Evolutionary conservation across 2,888 invertebrate species (phyloP).

Genomic region (Pasiphila rectangulata): DNA sequence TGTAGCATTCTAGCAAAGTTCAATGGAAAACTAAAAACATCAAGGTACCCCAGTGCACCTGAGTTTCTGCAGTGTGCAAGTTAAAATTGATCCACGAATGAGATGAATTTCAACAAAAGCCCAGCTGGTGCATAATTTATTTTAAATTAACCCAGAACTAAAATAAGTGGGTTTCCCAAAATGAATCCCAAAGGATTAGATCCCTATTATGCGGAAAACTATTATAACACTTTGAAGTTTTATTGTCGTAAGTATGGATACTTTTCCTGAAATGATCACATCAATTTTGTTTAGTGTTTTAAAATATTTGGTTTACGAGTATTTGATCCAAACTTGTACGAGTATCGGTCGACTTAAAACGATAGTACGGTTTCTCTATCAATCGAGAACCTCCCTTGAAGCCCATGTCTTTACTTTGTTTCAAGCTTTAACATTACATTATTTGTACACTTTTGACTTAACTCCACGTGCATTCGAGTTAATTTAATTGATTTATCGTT

Average conservation of each 20-base stretch:
- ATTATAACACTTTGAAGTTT: neutral
- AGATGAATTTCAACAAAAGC: constrained; percentile 6
- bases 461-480: constrained; percentile 22
- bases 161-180: too few species aligned
- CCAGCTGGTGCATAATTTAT: constrained; percentile 12
- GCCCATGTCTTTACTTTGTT: constrained; percentile 44
- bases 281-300: too few species aligned
- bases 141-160: constrained; percentile 12
- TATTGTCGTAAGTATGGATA: too few species aligned
- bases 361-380: constrained; percentile 21
- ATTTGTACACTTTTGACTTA: constrained; percentile 41
- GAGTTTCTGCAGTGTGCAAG: constrained; percentile 11
- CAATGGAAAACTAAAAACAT: constrained; percentile 12
- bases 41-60: constrained; percentile 8
- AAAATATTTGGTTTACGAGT: too few species aligned
- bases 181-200: constrained; percentile 5
- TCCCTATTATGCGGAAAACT: neutral
- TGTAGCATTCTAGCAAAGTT: constrained; percentile 4
- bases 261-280: too few species aligned
- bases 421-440: constrained; percentile 45
- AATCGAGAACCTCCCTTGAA: constrained; percentile 40
- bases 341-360: too few species aligned
- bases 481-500: constrained; percentile 23
- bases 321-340: too few species aligned
- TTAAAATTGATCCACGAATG: constrained; percentile 21